phyloP scores from a whole-genome alignment of 92 coral and sea anemone species.

The Anthopleura xanthogrammica region DNA sequence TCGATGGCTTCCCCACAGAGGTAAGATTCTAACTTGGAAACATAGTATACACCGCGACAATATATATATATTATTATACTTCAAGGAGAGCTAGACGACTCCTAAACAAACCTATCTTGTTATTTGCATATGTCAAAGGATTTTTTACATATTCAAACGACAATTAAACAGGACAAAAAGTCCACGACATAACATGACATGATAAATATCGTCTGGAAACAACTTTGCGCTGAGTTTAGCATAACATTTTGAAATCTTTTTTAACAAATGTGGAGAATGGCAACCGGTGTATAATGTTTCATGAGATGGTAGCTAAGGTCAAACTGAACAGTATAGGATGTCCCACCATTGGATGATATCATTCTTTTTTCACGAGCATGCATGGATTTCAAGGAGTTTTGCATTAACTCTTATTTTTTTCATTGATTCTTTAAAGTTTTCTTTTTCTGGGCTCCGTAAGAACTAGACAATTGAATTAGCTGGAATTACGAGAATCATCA shows the following conservation, averaged over 20 bases:
- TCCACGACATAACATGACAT: background rate
- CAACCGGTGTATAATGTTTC: background rate
- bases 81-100: background rate
- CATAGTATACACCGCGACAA: background rate
- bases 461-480: too few species aligned
- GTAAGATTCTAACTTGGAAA: constrained; percentile 27
- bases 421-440: too few species aligned
- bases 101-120: background rate
- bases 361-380: background rate
- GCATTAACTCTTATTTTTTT: too few species aligned
- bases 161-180: background rate
- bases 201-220: background rate
- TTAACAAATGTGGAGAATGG: background rate
- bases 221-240: background rate
- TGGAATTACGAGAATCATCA: too few species aligned
- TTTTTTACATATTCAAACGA: background rate
- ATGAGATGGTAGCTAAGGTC: background rate
- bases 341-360: background rate
- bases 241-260: background rate
- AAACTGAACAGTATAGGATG: background rate
- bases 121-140: constrained; percentile 8
- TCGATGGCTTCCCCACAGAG: constrained; percentile 74
- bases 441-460: too few species aligned
- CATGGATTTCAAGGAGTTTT: too few species aligned
- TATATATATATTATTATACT: background rate